Percentiles rank a stretch among this genome's conserved stretches.
These are phyloP conservation scores for Chiridota heheva DNA, from an alignment of 35 echinoderm and acorn worm species.

Conservation along the genomic window DNA sequence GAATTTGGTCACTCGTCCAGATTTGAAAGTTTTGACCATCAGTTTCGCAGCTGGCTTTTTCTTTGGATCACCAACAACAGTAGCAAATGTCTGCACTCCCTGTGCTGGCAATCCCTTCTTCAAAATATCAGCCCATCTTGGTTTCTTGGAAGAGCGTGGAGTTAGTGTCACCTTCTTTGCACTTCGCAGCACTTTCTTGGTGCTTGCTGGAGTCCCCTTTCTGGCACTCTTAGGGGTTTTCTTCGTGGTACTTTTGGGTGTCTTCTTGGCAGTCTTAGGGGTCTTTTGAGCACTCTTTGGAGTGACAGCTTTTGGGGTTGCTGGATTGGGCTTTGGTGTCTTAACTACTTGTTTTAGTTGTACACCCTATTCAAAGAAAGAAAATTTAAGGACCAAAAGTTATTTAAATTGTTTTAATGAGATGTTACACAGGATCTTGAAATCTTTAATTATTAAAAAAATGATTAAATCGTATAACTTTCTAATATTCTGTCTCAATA, in stretches of 20 bases:
- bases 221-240: constrained; percentile 65
- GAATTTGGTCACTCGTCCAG: background rate
- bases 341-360: constrained; percentile 4
- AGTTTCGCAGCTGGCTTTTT: background rate
- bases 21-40: constrained; percentile 4
- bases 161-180: constrained; percentile 28
- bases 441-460: too few relatives aligned
- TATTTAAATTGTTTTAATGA: too few relatives aligned
- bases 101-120: constrained; percentile 56
- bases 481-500: too few relatives aligned
- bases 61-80: background rate
- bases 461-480: too few relatives aligned
- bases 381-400: too few relatives aligned
- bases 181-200: constrained; percentile 51
- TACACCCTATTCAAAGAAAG: constrained; percentile 29
- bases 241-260: constrained; percentile 21
- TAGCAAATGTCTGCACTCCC: constrained; percentile 18
- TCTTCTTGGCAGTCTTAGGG: constrained; percentile 46
- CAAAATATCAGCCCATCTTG: constrained; percentile 94
- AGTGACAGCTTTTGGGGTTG: constrained; percentile 26
- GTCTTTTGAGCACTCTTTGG: constrained; percentile 39
- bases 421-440: too few relatives aligned
- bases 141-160: constrained; percentile 42
- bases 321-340: constrained; percentile 36
- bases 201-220: constrained; percentile 32